Conservation (phyloP, 2,113 vertebrate species). For the Cyphomyrus plagiostoma region DNA sequence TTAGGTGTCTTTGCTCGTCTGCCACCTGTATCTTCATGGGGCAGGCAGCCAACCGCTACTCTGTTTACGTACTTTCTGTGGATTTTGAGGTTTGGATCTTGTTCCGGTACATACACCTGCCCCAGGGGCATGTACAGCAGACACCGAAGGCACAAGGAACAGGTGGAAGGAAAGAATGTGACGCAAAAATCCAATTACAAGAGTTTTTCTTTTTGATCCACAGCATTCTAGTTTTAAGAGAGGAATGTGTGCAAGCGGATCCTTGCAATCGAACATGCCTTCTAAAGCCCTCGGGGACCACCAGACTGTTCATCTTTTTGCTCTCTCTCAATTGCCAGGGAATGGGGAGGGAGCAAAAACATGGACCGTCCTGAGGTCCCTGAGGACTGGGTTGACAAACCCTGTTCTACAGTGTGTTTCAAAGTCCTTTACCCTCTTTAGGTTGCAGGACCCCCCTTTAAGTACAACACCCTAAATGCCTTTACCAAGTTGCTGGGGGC, state of each 20-base stretch:
- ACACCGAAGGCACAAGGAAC: neutral
- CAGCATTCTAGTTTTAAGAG: neutral
- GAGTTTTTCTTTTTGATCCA: neutral
- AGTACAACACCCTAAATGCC: constrained; percentile 97
- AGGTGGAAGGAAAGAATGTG: neutral
- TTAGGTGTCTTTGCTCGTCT: neutral
- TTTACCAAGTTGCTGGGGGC: constrained; percentile 96
- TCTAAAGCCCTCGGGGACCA: neutral
- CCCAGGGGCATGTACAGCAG: neutral
- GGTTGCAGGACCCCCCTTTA: constrained; percentile 98
- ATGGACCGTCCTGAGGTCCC: too few species aligned
- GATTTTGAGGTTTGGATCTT: neutral
- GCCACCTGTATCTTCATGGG: neutral
- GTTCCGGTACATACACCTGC: neutral
- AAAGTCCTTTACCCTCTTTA: constrained; percentile 35
- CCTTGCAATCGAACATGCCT: neutral
- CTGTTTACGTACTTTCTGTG: neutral
- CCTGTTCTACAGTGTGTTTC: neutral
- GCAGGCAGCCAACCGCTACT: neutral
- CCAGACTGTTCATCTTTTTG: too few species aligned
- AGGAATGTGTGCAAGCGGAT: neutral
- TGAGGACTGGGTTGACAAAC: too few species aligned
- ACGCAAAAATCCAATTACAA: neutral
- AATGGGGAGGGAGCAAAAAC: too few species aligned
- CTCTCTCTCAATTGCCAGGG: too few species aligned